A percentile compares a stretch with the other conserved stretches of the same genome.
These are phyloP conservation scores for Cosmia pyralina DNA, from an alignment of 2,888 invertebrate species.

Conservation along the genomic window DNA sequence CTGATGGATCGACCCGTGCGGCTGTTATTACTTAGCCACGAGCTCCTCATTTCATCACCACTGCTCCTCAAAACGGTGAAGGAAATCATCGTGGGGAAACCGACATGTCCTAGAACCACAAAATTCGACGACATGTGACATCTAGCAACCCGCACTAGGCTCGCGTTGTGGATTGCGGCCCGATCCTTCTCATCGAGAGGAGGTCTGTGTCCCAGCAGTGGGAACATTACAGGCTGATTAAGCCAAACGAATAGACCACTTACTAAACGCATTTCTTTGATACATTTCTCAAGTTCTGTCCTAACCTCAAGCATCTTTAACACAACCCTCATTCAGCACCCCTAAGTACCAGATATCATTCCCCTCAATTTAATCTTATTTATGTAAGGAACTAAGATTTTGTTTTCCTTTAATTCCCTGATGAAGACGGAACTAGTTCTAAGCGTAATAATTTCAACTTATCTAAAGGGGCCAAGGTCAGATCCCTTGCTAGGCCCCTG, in stretches of 20 bases:
- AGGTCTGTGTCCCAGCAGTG: too few species aligned
- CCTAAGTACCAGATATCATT: slow-evolving; percentile 32
- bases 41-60: too few species aligned
- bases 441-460: slow-evolving; percentile 44
- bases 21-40: too few species aligned
- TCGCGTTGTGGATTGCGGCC: too few species aligned
- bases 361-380: slow-evolving; percentile 47
- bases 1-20: too few species aligned
- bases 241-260: neutral
- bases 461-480: slow-evolving; percentile 42
- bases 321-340: slow-evolving; percentile 18
- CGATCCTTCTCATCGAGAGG: too few species aligned
- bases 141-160: too few species aligned
- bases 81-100: too few species aligned
- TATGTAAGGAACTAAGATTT: slow-evolving; percentile 22
- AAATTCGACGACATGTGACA: too few species aligned
- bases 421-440: slow-evolving; percentile 31
- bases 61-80: too few species aligned
- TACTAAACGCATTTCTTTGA: neutral
- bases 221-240: too few species aligned
- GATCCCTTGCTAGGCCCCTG: slow-evolving; percentile 16
- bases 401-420: slow-evolving; percentile 33
- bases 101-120: too few species aligned
- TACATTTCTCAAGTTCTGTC: neutral
- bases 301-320: slow-evolving; percentile 5